phyloP scores from a whole-genome alignment of 37 sponge, comb jelly and placozoan genomes.

The Lycopodina hypogea region DNA sequence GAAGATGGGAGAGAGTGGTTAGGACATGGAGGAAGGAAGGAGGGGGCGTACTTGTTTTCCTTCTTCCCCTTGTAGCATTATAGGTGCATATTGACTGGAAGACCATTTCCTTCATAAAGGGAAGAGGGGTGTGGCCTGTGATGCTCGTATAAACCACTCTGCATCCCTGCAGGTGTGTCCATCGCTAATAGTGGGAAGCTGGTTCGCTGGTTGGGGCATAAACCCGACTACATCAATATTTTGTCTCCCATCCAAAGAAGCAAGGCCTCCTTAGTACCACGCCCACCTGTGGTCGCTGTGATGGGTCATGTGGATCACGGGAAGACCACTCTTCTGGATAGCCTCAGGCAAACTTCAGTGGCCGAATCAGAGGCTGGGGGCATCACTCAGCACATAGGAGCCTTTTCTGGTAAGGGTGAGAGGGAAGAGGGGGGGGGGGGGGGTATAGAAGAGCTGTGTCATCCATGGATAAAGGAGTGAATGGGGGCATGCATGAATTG shows the following conservation, averaged over 20 bases:
- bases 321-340: constrained; percentile 93
- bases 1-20: too few species aligned
- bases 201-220: constrained; percentile 2
- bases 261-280: constrained; percentile 11
- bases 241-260: background rate
- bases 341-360: constrained; percentile 75
- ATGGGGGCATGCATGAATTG: too few species aligned
- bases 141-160: too few species aligned
- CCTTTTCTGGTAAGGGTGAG: constrained; percentile 78
- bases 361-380: constrained; percentile 88
- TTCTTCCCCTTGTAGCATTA: too few species aligned
- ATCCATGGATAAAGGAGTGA: too few species aligned
- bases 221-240: background rate
- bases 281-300: constrained; percentile 88
- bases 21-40: too few species aligned
- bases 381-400: constrained; percentile 96
- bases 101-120: too few species aligned
- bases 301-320: constrained; percentile 99
- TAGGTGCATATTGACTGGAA: too few species aligned
- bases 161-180: background rate
- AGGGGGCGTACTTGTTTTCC: too few species aligned
- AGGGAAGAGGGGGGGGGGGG: background rate
- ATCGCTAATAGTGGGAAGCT: background rate
- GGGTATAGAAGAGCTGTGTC: background rate
- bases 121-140: too few species aligned